A percentile compares a stretch with the other conserved stretches of the same genome.
phyloP scores from a whole-genome alignment of 2,797 vertebrate genomes.

The Loris lydekkerianus region DNA sequence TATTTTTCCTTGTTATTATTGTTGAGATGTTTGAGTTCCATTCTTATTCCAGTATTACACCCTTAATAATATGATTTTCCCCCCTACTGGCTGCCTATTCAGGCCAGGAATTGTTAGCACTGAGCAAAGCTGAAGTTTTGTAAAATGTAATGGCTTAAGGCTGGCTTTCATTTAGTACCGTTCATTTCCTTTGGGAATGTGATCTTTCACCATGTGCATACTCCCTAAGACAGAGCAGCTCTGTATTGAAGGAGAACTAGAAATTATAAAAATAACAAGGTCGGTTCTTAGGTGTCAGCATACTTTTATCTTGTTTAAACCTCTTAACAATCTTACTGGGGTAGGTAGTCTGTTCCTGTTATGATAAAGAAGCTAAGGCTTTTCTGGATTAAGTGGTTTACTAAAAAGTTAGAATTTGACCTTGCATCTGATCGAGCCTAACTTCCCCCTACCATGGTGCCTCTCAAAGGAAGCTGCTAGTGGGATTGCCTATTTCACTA shows the following conservation, averaged over 20 bases:
- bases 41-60: not conserved
- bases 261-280: slow-evolving; percentile 17
- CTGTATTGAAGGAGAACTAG: not conserved
- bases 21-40: slow-evolving; percentile 35
- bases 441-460: not conserved
- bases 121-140: not conserved
- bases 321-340: not conserved
- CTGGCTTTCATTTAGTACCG: not conserved
- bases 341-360: not conserved
- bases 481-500: not conserved
- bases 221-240: not conserved
- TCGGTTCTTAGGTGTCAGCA: not conserved
- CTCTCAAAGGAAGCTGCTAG: not conserved
- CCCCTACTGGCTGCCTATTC: not conserved
- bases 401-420: slow-evolving; percentile 23
- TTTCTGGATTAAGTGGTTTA: not conserved
- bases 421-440: not conserved
- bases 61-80: not conserved
- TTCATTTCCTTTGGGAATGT: slow-evolving; percentile 19
- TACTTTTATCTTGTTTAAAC: slow-evolving; percentile 26
- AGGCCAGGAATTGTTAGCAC: not conserved
- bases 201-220: not conserved
- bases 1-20: slow-evolving; percentile 43
- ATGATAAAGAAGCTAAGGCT: not conserved
- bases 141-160: not conserved